Percentiles rank a stretch among this genome's conserved stretches.
Evolutionary conservation across 1,140 invertebrate species (phyloP).

Genomic region (Melanaphis sacchari): DNA sequence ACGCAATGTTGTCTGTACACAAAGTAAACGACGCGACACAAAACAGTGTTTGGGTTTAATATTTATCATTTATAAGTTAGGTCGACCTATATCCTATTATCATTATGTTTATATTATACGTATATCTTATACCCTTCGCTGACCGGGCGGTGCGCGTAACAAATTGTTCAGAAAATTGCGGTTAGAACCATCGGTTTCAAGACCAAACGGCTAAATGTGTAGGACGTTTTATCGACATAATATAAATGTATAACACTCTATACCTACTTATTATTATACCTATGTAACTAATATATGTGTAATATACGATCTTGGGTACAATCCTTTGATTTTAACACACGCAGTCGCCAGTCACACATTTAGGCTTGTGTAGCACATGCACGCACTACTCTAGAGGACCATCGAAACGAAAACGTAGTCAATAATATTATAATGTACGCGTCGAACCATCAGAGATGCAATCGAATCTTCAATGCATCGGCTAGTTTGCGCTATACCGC

Average conservation of each 20-base stretch:
- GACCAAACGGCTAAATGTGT: background rate
- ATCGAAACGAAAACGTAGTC: background rate
- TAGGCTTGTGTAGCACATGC: background rate
- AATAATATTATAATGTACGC: background rate
- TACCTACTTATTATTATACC: background rate
- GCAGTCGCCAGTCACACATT: background rate
- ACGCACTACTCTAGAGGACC: background rate
- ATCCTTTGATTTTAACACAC: background rate
- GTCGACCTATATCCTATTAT: background rate
- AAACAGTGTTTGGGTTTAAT: background rate
- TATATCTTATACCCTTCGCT: background rate
- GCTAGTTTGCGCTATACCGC: no score
- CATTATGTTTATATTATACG: background rate
- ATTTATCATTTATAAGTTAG: background rate
- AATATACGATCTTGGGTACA: background rate
- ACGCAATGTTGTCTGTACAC: constrained; percentile 26
- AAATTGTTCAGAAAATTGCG: constrained; percentile 54
- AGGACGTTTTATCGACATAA: background rate
- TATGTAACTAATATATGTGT: background rate
- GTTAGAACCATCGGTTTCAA: background rate
- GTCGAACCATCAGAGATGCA: background rate
- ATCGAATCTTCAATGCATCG: background rate
- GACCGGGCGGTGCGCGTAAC: constrained; percentile 11
- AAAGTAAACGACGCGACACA: background rate
- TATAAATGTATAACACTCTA: background rate